These are phyloP conservation scores for Parochlus steinenii DNA, from an alignment of 2,888 invertebrate species.

Conservation along the genomic window DNA sequence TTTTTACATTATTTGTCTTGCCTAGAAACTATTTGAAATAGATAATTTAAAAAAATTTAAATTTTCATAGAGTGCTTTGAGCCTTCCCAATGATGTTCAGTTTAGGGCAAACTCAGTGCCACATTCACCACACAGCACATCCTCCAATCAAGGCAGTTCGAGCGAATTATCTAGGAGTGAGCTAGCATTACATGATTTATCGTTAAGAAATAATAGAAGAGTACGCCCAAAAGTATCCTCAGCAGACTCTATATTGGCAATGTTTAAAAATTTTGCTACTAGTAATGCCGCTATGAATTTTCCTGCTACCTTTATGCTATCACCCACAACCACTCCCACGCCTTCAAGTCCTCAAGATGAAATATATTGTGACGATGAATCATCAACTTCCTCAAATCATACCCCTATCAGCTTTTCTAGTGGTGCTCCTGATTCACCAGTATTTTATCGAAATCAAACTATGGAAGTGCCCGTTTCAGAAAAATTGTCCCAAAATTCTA, in stretches of 20 bases:
- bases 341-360: conserved; percentile 61
- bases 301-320: conserved; percentile 43
- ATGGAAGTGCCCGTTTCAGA: conserved; percentile 48
- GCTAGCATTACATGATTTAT: conserved; percentile 41
- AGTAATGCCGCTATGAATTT: conserved; percentile 41
- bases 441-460: conserved; percentile 31
- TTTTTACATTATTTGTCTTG: conserved; percentile 33
- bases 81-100: conserved; percentile 24
- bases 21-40: conserved; percentile 8
- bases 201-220: conserved; percentile 31
- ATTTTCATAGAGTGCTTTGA: conserved; percentile 21
- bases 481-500: conserved; percentile 37
- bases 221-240: conserved; percentile 47
- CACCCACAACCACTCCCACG: conserved; percentile 54
- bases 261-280: conserved; percentile 59
- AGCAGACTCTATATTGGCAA: conserved; percentile 62
- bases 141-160: conserved; percentile 60
- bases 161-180: conserved; percentile 61
- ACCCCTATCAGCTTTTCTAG: conserved; percentile 41
- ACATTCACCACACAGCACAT: conserved; percentile 52
- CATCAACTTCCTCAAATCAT: conserved; percentile 48
- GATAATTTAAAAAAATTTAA: conserved; percentile 20
- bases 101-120: conserved; percentile 35
- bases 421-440: conserved; percentile 44
- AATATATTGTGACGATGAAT: conserved; percentile 48